Conservation (phyloP, 2,888 invertebrate genomes). For the Abscondita cerata region DNA sequence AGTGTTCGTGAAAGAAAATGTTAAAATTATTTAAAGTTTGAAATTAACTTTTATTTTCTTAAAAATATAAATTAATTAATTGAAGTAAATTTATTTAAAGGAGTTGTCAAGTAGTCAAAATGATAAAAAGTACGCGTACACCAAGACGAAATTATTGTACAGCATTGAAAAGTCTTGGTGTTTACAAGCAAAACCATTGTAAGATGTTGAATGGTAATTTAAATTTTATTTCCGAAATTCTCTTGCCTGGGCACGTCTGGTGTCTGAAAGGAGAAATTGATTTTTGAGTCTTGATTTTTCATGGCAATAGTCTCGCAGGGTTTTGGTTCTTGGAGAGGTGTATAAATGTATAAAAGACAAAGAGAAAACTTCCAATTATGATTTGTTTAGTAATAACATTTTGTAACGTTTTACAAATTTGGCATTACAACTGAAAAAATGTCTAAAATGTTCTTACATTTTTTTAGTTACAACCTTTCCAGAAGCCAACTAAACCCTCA, state of each 20-base stretch:
- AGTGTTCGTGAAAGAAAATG: background rate
- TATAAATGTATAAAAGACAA: constrained; percentile 27
- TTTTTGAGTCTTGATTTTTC: constrained; percentile 39
- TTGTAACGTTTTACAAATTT: constrained; percentile 45
- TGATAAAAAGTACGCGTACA: constrained; percentile 37
- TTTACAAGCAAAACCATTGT: constrained; percentile 51
- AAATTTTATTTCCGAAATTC: constrained; percentile 55
- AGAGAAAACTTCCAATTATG: constrained; percentile 43
- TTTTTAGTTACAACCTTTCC: constrained; percentile 83
- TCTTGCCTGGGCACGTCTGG: constrained; percentile 42
- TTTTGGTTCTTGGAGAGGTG: constrained; percentile 57
- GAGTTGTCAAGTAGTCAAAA: constrained; percentile 39
- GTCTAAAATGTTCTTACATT: constrained; percentile 69
- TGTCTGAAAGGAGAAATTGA: constrained; percentile 52
- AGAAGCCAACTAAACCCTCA: constrained; percentile 80
- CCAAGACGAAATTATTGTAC: constrained; percentile 26
- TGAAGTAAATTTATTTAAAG: constrained; percentile 33
- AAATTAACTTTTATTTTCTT: constrained; percentile 1
- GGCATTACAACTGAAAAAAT: constrained; percentile 42
- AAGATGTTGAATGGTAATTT: constrained; percentile 40
- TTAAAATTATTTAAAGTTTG: background rate
- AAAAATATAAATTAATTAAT: constrained; percentile 19
- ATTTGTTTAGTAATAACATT: constrained; percentile 51
- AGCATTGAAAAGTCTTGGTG: constrained; percentile 34
- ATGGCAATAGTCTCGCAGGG: constrained; percentile 45